Evolutionary conservation across 2,797 vertebrate genomes (phyloP), one percentile per base, ranked within the genome.

Genomic region (Acipenser ruthenus): DNA sequence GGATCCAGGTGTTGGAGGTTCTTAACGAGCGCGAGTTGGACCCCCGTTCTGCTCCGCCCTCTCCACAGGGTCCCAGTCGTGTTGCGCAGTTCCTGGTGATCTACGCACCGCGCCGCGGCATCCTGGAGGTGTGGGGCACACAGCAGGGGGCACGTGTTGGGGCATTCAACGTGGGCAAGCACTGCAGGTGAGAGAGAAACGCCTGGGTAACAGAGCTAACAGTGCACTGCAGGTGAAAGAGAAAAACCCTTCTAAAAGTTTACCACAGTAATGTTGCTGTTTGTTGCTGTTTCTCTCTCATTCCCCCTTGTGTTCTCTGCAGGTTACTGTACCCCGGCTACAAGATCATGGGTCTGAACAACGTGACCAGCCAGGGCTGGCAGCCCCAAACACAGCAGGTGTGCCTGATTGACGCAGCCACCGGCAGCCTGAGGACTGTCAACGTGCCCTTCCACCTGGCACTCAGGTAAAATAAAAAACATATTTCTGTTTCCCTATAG

Each of bases 341-440:
- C 82, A 95, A 92, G 83, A 93, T 98, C 78, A 97, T 99, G 95
- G 97, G 97, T 60, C 87, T 98, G 70, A 99, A 98, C 83, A 98
- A 95, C 18, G 88, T 98, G 72, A 98, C 93, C 73, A 98, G 95
- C 82, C 93, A 98, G 72, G 92, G 92, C 47, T 98, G 95, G 96
- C 93, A 96, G 78, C 91, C 95, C 0, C 94, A 97, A 82, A 98
- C 94, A 0, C 94, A 95, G 76, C 96, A 99, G 83, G 93, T 97
- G 73, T 98, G 94, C 80, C 90, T 99, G 66, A 85, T 99, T 68
- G 97, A 99, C 78, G 92, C 94, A 1, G 78, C 86, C 65, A 92
- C 90, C 51, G 93, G 91, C 80, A 90, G 80, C 10, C 76, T 98
- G 71, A 93, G 94, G 83, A 93, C 90, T 0, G 82, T 98, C 68